Evolutionary conservation across 2,797 vertebrate genomes (phyloP), one percentile per base, ranked within the genome.

Genomic region (Odontamblyopus lacepedii): DNA sequence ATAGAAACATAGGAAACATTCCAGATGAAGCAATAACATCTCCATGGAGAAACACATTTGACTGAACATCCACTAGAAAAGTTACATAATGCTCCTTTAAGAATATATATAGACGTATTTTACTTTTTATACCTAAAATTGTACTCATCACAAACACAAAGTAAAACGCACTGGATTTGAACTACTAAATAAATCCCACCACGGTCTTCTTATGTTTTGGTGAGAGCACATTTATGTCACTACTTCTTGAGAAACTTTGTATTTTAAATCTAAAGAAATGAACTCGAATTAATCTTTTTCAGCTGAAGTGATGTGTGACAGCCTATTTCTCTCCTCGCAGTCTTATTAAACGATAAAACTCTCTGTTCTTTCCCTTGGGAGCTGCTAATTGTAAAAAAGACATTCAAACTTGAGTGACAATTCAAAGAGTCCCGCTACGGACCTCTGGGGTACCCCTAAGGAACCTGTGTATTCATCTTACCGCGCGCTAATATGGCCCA

Each of bases 301-400:
- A 57, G 55, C 9, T 26, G 55, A 56, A 56, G 23, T 23, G 9
- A 23, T 11, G 19, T 57, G 18, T 63, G 30, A 35, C 61, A 61
- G 59, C 15, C 13, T 23, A 3, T 26, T 57, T 57, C 12, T 11
- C 55, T 26, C 23, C 55, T 57, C 55, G 5, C 68, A 32, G 63
- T 48, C 26, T 18, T 7, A 29, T 29, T 27, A 44, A 65, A 50
- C 26, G 3, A 15, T 2, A 50, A 18, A 32, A 18, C 26, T 50
- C 26, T 50, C 12, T 1, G 1, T 16, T 50, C 32, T 44, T 41
- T 41, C 62, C 30, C 35, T 35, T 7, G 62, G 41, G 41, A 16
- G 63, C 35, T 16, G 41, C 63, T 44, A 65, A 50, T 65, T 50
- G 26, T 50, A 29, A 65, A 27, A 29, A 65, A 48, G 63, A 29